Conservation (phyloP, 92 coral and sea anemone genomes). For the Porites lobata region DNA sequence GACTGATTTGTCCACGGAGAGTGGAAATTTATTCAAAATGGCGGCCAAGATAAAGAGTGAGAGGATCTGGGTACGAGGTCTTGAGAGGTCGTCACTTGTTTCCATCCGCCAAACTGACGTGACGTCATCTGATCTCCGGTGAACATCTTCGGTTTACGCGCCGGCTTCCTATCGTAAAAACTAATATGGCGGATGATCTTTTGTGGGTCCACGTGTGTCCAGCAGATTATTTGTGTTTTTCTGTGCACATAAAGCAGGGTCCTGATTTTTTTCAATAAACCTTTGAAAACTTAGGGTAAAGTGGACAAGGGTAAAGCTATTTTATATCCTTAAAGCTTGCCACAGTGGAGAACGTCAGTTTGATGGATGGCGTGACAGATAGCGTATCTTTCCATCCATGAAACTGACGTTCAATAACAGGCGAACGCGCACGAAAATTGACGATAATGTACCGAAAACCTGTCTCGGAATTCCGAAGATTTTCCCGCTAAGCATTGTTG, state of each 20-base stretch:
- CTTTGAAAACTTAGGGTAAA: not conserved
- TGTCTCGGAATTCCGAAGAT: conserved; percentile 8
- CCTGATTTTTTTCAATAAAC: not conserved
- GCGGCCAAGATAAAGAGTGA: too few species aligned
- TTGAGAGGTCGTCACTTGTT: too few species aligned
- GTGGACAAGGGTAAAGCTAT: not conserved
- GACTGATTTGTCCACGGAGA: too few species aligned
- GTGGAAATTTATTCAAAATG: too few species aligned
- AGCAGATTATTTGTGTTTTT: not conserved
- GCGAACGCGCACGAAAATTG: not conserved
- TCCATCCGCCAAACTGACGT: too few species aligned
- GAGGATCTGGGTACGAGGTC: too few species aligned
- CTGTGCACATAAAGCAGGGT: not conserved
- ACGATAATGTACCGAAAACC: not conserved
- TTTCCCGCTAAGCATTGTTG: conserved; percentile 36
- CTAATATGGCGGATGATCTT: not conserved
- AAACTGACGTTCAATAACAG: conserved; percentile 21
- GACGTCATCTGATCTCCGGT: too few species aligned
- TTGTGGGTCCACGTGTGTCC: not conserved
- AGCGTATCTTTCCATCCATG: conserved; percentile 18
- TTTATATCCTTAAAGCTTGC: not conserved
- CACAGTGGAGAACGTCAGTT: conserved; percentile 1
- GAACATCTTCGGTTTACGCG: not conserved
- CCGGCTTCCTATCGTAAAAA: not conserved
- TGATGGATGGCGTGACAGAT: not conserved